Evolutionary conservation across 2,797 vertebrate genomes (phyloP), one percentile per base, ranked within the genome.

Genomic region (Loris lydekkerianus): DNA sequence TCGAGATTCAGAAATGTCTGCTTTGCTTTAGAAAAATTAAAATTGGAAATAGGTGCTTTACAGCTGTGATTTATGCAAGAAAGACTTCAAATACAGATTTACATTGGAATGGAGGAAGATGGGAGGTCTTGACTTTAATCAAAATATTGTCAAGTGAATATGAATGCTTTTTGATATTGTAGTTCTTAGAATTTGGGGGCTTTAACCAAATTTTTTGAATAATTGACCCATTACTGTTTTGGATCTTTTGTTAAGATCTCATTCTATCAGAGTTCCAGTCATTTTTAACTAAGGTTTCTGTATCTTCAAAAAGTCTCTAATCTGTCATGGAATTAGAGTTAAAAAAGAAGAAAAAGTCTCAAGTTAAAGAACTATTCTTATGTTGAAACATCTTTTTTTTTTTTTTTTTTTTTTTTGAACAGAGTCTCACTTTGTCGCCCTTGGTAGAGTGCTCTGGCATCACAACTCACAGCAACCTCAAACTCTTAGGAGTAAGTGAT

Each of bases 271-370:
- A 27, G 25, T 92, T 95, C 77, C 5, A 27, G 10, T 81, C 34
- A 85, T 87, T 95, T 34, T 86, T 86, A 70, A 65, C n/a, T 91
- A 94, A 53, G 10, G 3, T 94, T 91, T 73, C 31, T 67, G 14
- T 49, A 11, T 72, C 49, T 91, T 86, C 70, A 56, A 80, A 95
- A 80, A 65, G 61, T 69, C 49, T 93, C 43, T 17, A 31, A 2
- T 65, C 63, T 65, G 29, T 65, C 63, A 65, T 65, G 63, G 14
- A 65, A 17, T 65, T 65, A 65, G 27, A 31, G 61, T 63, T 63
- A 14, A 63, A 14, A 63, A 63, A 63, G 61, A 63, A 63, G 61
- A 31, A 14, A 94, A 80, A 60, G 61, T 73, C 34, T 93, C 43
- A 72, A 60, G n/a, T 49, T 49, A 86, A 82, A 86, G 3, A 65